Evolutionary conservation across 2,113 vertebrate genomes (phyloP).

Genomic region (Notarius quadriscutis): DNA sequence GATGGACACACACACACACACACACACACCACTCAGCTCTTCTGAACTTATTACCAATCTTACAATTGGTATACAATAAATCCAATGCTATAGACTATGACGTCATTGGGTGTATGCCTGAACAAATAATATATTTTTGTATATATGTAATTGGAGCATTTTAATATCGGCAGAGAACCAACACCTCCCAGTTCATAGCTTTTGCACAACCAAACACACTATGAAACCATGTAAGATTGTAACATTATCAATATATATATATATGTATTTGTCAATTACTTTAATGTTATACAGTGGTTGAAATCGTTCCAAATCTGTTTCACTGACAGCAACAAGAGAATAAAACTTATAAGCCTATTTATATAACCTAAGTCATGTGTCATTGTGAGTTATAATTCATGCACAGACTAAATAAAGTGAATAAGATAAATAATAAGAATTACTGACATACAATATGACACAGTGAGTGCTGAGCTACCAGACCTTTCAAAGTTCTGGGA

Average conservation of each 20-base stretch:
- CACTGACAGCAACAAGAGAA: background rate
- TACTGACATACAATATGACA: background rate
- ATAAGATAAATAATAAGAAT: background rate
- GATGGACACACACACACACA: conserved; percentile 11
- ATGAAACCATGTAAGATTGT: background rate
- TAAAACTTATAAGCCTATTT: background rate
- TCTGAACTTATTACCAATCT: background rate
- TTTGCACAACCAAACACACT: background rate
- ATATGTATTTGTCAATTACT: no score
- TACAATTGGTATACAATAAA: background rate
- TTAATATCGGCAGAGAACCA: background rate
- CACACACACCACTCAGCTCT: background rate
- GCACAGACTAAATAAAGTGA: background rate
- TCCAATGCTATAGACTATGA: background rate
- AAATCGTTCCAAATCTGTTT: background rate
- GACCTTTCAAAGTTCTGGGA: background rate
- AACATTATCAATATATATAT: background rate
- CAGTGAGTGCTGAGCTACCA: background rate
- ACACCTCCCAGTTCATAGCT: background rate
- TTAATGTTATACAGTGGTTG: background rate
- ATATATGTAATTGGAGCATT: background rate
- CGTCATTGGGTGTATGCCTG: background rate
- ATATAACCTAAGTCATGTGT: background rate
- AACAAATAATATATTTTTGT: background rate
- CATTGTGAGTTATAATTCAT: background rate